These are phyloP conservation scores for Eretmochelys imbricata DNA, from an alignment of 2,113 vertebrate genomes.

Conservation along the genomic window DNA sequence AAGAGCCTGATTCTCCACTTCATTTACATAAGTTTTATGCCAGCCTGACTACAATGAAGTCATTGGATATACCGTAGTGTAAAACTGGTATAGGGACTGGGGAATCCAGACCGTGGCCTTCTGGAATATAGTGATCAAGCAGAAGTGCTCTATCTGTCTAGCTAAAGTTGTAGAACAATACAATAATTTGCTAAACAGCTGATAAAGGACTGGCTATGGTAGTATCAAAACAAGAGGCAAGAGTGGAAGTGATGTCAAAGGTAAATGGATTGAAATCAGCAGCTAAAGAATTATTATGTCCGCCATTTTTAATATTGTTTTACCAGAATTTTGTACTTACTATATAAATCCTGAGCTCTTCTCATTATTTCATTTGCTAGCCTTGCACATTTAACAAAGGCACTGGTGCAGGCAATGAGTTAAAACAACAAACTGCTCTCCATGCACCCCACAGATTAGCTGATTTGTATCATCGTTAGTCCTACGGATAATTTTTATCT, in stretches of 20 bases:
- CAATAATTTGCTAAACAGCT: conserved; percentile 6
- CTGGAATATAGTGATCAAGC: accelerated
- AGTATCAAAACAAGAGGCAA: conserved; percentile 23
- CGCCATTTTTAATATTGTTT: not conserved
- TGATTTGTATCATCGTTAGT: not conserved
- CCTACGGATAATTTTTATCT: not conserved
- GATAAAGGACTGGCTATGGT: not conserved
- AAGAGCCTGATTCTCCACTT: accelerated
- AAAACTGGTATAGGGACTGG: not conserved
- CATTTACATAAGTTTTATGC: not conserved
- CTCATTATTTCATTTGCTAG: not conserved
- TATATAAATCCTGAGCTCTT: not conserved
- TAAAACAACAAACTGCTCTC: not conserved
- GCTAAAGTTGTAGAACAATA: not conserved
- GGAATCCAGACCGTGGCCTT: not conserved
- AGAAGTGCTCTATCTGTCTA: conserved; percentile 28
- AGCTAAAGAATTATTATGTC: not conserved
- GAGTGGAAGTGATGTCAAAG: not conserved
- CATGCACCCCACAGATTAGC: not conserved
- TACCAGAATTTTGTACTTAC: not conserved
- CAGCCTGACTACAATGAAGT: not conserved
- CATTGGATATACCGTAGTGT: not conserved
- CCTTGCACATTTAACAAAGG: not conserved
- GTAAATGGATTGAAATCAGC: not conserved
- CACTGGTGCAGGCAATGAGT: not conserved